phyloP scores from a whole-genome alignment of 2,113 vertebrate genomes.

The Cynoglossus semilaevis region DNA sequence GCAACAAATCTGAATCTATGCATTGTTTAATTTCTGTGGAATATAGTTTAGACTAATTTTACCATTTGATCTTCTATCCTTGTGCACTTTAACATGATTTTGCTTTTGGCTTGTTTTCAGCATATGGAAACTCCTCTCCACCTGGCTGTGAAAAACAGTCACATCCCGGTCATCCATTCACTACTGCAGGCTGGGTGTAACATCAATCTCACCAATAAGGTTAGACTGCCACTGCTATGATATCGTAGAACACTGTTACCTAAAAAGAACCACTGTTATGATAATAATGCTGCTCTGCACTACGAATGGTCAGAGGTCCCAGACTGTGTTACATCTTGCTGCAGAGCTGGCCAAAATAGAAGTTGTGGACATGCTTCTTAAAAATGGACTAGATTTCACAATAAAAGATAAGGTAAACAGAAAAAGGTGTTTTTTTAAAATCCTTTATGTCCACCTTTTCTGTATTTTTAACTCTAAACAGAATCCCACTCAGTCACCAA shows the following conservation, averaged over 20 bases:
- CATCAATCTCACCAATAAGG: conserved; percentile 77
- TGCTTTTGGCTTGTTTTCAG: conserved; percentile 76
- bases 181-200: conserved; percentile 79
- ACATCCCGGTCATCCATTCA: conserved; percentile 74
- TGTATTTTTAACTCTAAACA: too few relatives aligned
- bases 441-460: too few relatives aligned
- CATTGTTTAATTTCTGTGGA: too few relatives aligned
- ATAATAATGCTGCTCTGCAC: not conserved
- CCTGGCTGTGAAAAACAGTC: conserved; percentile 81
- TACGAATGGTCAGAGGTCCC: conserved; percentile 76
- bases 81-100: conserved; percentile 15
- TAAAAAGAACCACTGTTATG: not conserved
- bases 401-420: conserved; percentile 65
- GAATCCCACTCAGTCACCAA: too few relatives aligned
- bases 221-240: conserved; percentile 37
- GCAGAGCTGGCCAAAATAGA: conserved; percentile 86
- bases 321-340: conserved; percentile 85
- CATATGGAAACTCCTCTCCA: conserved; percentile 81
- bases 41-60: not conserved
- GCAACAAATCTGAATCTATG: too few relatives aligned
- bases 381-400: conserved; percentile 79
- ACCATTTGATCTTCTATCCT: not conserved
- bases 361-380: conserved; percentile 83
- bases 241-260: conserved; percentile 1
- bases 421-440: not conserved